Conservation (phyloP, 2,797 vertebrate genomes). For the Prionace glauca region DNA sequence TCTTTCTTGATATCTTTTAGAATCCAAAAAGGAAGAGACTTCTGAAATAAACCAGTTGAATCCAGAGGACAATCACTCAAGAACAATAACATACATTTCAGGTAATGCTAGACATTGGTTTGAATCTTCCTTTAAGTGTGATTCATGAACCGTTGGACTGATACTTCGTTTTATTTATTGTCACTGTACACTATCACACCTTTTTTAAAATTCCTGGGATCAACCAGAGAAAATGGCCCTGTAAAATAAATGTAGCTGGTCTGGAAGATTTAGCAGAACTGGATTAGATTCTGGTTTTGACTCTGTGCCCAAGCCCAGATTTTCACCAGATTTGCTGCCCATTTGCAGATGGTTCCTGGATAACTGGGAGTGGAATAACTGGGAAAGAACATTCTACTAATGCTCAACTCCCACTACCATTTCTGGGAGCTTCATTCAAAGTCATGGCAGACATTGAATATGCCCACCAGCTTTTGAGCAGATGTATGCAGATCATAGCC, state of each 20-base stretch:
- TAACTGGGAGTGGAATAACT: background rate
- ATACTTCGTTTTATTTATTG: background rate
- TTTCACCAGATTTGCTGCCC: background rate
- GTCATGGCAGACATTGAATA: background rate
- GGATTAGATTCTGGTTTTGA: background rate
- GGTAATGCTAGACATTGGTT: background rate
- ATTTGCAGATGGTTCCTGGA: background rate
- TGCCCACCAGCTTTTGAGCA: background rate
- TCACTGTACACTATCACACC: background rate
- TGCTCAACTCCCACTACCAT: background rate
- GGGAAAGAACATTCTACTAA: background rate
- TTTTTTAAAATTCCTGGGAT: no score
- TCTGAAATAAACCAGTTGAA: conserved; percentile 1
- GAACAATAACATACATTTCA: background rate
- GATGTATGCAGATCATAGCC: background rate
- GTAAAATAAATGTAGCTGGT: background rate
- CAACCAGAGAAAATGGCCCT: background rate
- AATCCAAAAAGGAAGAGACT: background rate
- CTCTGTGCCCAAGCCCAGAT: background rate
- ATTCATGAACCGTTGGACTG: background rate
- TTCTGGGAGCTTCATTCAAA: background rate
- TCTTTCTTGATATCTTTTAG: conserved; percentile 3
- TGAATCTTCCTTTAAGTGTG: background rate
- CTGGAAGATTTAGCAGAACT: background rate
- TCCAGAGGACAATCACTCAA: background rate